phyloP scores from a whole-genome alignment of 2,113 vertebrate genomes.

The Tringa solitaria region DNA sequence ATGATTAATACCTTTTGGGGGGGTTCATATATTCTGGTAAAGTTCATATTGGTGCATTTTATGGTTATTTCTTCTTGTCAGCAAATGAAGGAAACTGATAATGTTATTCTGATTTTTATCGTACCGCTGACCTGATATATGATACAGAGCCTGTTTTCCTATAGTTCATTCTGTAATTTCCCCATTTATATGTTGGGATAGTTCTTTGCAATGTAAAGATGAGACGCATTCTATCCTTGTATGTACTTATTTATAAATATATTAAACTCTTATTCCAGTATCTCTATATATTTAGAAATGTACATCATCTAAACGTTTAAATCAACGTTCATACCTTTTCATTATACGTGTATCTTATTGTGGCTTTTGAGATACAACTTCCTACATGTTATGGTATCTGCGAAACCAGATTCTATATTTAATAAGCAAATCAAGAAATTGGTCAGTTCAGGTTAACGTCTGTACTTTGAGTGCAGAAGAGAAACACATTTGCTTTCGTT shows the following conservation, averaged over 20 bases:
- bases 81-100: neutral
- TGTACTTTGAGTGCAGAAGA: neutral
- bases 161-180: neutral
- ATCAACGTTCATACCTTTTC: neutral
- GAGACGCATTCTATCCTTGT: neutral
- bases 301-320: neutral
- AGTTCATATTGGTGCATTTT: neutral
- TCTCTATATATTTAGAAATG: neutral
- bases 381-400: neutral
- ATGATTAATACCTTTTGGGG: neutral
- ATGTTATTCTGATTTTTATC: neutral
- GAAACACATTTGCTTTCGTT: accelerated
- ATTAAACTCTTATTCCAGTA: no score
- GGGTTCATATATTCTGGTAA: neutral
- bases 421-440: neutral
- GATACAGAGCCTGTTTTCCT: neutral
- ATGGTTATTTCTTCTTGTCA: neutral
- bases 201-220: neutral
- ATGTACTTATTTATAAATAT: neutral
- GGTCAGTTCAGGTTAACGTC: neutral
- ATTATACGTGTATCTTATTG: neutral
- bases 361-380: neutral
- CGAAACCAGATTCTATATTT: neutral
- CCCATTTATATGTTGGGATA: neutral
- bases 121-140: neutral